These are phyloP conservation scores for Eurytoma californica DNA, from an alignment of 2,888 invertebrate species.

Conservation along the genomic window DNA sequence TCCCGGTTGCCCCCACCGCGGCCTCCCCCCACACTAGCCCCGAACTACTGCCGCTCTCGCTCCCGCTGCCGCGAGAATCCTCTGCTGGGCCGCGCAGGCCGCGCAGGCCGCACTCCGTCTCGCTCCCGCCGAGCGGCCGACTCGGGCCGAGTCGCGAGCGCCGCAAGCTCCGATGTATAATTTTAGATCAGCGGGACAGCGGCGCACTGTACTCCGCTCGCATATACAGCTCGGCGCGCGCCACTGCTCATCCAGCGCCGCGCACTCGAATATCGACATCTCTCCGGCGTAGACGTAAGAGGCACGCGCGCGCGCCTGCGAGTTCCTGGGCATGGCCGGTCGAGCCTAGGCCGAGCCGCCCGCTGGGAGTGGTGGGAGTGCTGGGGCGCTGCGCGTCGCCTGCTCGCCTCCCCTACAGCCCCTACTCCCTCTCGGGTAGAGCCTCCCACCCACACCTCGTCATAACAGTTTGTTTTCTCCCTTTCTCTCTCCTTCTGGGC, in stretches of 20 bases:
- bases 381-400: neutral
- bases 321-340: slow-evolving; percentile 11
- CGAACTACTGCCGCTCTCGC: slow-evolving; percentile 35
- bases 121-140: slow-evolving; percentile 37
- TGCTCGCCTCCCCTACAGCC: neutral
- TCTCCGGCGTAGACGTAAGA: slow-evolving; percentile 15
- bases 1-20: neutral
- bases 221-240: slow-evolving; percentile 55
- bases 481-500: slow-evolving; percentile 35
- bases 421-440: neutral
- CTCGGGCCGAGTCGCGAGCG: too few relatives aligned
- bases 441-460: neutral
- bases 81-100: neutral
- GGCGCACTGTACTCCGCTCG: slow-evolving; percentile 7
- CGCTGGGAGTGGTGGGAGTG: neutral
- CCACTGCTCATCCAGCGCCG: slow-evolving; percentile 71
- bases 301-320: neutral
- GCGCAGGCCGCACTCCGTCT: neutral
- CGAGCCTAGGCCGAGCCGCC: neutral
- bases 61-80: slow-evolving; percentile 18
- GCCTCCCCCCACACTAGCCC: neutral
- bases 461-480: slow-evolving; percentile 27
- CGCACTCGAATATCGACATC: slow-evolving; percentile 73
- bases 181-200: slow-evolving; percentile 40
- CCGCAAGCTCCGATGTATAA: slow-evolving; percentile 32